These are phyloP conservation scores for Lophochroa leadbeateri DNA, from an alignment of 2,113 vertebrate genomes.

Conservation along the genomic window DNA sequence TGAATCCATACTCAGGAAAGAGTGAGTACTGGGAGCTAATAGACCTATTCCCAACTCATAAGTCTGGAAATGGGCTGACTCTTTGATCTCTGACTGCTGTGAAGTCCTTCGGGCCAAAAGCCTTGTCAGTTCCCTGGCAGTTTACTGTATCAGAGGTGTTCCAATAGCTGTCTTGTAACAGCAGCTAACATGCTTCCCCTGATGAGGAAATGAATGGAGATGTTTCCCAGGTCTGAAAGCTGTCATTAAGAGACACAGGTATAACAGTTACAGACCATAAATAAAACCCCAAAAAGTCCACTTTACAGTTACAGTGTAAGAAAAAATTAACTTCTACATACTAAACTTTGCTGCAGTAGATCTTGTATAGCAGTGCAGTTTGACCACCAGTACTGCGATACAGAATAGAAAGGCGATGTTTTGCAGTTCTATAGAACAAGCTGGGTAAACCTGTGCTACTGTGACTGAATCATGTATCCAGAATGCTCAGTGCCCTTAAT, in stretches of 20 bases:
- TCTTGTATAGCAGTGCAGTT: rapidly evolving
- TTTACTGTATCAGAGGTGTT: background rate
- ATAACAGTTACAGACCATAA: background rate
- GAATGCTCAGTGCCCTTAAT: rapidly evolving
- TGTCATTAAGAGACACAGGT: background rate
- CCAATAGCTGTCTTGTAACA: background rate
- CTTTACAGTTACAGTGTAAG: background rate
- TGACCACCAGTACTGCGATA: rapidly evolving
- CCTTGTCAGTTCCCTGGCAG: background rate
- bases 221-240: background rate
- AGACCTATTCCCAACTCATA: conserved; percentile 39
- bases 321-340: background rate
- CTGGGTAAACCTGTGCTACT: background rate
- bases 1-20: background rate
- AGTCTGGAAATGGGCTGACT: conserved; percentile 28
- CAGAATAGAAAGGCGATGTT: rapidly evolving
- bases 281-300: background rate
- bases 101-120: background rate
- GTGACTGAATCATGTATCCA: rapidly evolving
- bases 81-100: conserved; percentile 39
- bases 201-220: background rate
- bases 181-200: background rate
- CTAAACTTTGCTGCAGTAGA: background rate
- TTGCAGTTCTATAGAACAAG: background rate
- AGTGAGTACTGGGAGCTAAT: background rate